Conservation (phyloP, 2,113 vertebrate species). For the Thamnophis sirtalis region DNA sequence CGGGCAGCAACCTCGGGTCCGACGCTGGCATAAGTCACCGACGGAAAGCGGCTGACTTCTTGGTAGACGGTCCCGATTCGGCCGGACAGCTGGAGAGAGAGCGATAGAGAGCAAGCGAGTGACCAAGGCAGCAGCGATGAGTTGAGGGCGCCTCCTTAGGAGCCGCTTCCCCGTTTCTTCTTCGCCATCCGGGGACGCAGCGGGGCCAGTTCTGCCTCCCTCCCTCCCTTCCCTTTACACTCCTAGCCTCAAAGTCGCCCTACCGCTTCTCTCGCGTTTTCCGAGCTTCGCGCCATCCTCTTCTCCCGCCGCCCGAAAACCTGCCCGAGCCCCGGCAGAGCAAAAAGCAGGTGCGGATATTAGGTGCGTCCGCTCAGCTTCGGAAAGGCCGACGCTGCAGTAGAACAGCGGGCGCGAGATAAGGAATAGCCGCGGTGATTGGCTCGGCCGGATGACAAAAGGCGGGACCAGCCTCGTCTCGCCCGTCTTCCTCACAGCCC, state of each 20-base stretch:
- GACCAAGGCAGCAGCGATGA: not conserved
- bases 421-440: not conserved
- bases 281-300: not conserved
- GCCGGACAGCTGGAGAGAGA: not conserved
- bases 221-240: too few species aligned
- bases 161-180: not conserved
- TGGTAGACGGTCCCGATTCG: slow-evolving; percentile 2
- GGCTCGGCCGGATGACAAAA: not conserved
- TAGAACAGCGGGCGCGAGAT: not conserved
- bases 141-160: not conserved
- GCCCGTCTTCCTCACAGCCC: not conserved
- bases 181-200: too few species aligned
- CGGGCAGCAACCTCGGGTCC: not conserved
- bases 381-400: not conserved
- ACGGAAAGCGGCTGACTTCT: slow-evolving; percentile 23
- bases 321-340: not conserved
- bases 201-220: not conserved
- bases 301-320: not conserved
- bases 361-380: too few species aligned
- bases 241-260: not conserved
- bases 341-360: not conserved
- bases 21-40: not conserved
- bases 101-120: not conserved
- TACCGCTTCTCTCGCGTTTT: not conserved
- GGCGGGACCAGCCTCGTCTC: not conserved